Evolutionary conservation across 2,113 vertebrate genomes (phyloP).

Genomic region (zebrafish (Danio rerio)): GRCz12tu NC_133189.1:38118001-38118500

Average conservation of each 20-base stretch:
- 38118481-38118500: slow-evolving; percentile 7
- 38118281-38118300: slow-evolving; percentile 69
- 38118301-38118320: slow-evolving; percentile 55
- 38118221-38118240: background rate
- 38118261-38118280: slow-evolving; percentile 45
- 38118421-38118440: slow-evolving; percentile 18
- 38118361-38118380: background rate
- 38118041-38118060: no score
- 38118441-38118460: slow-evolving; percentile 29
- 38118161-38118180: slow-evolving; percentile 3
- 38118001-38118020: no score
- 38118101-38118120: background rate
- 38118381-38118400: slow-evolving; percentile 44
- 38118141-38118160: background rate
- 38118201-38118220: slow-evolving; percentile 39
- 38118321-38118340: slow-evolving; percentile 56
- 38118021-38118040: no score
- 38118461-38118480: slow-evolving; percentile 14
- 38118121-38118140: background rate
- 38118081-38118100: background rate
- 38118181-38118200: background rate
- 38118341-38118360: slow-evolving; percentile 32
- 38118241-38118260: slow-evolving; percentile 36
- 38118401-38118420: slow-evolving; percentile 5
- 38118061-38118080: no score